Evolutionary conservation across 1,140 invertebrate species (phyloP), one percentile per base, ranked within the genome.

Genomic region (Dreissena polymorpha): DNA sequence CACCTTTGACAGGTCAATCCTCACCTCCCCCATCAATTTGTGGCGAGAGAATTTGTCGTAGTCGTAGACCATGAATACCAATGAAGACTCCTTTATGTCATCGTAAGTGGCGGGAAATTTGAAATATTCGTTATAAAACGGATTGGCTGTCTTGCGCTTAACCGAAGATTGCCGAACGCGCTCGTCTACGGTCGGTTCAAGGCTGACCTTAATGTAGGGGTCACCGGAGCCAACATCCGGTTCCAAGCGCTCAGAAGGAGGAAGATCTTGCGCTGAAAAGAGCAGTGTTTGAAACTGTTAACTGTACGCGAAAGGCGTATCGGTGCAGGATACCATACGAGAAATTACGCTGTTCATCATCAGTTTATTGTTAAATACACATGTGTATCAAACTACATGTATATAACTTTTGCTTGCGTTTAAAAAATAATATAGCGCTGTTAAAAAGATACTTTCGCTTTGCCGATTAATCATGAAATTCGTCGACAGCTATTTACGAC

Each of bases 1-100:
- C 49, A 91, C 86, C 21, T 87, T 87, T 2, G 87, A 76, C 25
- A 92, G 76, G 63, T 95, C 95, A 10, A 97, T 93, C 21, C 96
- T 95, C 10, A 97, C 96, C 91, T 97, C 96, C 0, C 97, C 97
- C 78, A 97, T 97, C 51, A 97, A 94, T 91, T 97, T 97, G 89
- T 98, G 96, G 6, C 96, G 94, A 39, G 96, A 97, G 94, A 97
- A 97, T 67, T 97, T 95, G 92, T 97, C 97, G 92, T 97, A 97
- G 92, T 97, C 96, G 91, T 97, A 97, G 0, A 98, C 95, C 0
- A 96, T 96, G 91, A 98, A 97, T 89, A 97, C 96, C 0, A 97
- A 92, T 71, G 95, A 96, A 27, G 95, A 94, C 60, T 95, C 94
- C 57, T 94, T 93, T 1, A 97, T 92, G 76, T 97, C 96, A 75